A percentile compares a stretch with the other conserved stretches of the same genome.
phyloP scores from a whole-genome alignment of 37 sponge, comb jelly and placozoan genomes.

The Beroe forskalii region DNA sequence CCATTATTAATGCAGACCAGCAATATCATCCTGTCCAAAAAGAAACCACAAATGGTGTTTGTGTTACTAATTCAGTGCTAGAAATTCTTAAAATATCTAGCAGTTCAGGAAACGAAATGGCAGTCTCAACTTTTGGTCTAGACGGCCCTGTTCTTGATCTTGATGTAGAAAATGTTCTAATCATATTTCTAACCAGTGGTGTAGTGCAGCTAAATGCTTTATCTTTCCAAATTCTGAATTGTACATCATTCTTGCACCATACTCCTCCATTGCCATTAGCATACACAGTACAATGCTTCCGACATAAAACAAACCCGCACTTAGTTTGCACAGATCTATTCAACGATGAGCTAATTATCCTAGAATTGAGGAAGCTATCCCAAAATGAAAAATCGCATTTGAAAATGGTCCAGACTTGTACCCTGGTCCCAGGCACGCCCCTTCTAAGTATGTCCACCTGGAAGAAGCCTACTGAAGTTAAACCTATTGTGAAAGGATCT shows the following conservation, averaged over 20 bases:
- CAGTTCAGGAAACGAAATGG: background rate
- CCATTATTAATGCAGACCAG: constrained; percentile 14
- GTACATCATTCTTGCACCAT: constrained; percentile 33
- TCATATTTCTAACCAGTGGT: constrained; percentile 23
- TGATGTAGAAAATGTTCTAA: background rate
- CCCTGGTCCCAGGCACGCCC: background rate
- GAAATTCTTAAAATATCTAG: background rate
- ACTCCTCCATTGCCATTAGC: constrained; percentile 5
- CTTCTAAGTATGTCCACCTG: constrained; percentile 18
- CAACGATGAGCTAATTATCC: background rate
- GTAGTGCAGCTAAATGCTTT: constrained; percentile 17
- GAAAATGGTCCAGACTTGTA: background rate
- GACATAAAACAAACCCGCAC: background rate
- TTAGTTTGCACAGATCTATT: constrained; percentile 1
- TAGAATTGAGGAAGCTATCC: constrained; percentile 35
- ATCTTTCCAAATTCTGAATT: background rate
- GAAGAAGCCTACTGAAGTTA: constrained; percentile 2
- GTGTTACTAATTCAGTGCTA: constrained; percentile 25
- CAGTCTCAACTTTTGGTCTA: constrained; percentile 1
- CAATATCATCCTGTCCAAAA: background rate
- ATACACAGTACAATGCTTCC: constrained; percentile 9
- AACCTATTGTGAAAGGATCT: background rate
- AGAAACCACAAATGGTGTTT: background rate
- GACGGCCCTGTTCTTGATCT: constrained; percentile 1
- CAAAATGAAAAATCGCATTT: background rate